Conservation (phyloP, 2,113 vertebrate species). For the Bujurquina vittata region DNA sequence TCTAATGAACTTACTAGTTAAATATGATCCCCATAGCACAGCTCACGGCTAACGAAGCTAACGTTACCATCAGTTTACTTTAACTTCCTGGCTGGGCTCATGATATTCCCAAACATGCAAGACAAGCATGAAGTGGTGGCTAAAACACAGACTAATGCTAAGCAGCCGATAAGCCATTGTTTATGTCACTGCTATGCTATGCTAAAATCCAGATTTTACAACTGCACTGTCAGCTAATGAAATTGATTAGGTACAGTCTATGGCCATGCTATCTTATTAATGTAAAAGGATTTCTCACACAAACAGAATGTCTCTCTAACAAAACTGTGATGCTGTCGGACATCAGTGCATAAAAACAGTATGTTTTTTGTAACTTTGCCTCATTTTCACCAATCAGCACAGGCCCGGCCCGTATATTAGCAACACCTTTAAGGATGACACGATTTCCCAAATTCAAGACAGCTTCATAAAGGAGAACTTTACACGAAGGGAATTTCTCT, state of each 20-base stretch:
- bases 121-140: no score
- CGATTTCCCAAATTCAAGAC: not conserved
- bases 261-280: not conserved
- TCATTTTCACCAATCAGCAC: not conserved
- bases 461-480: not conserved
- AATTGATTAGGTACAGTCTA: rapidly evolving
- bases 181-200: no score
- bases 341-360: not conserved
- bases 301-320: not conserved
- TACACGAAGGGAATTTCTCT: not conserved
- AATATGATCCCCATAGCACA: no score
- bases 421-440: not conserved
- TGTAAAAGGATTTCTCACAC: rapidly evolving
- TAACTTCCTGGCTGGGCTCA: no score
- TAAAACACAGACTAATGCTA: no score
- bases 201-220: no score
- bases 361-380: not conserved
- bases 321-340: not conserved
- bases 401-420: not conserved
- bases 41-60: no score
- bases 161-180: no score
- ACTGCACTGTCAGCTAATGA: no score
- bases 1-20: no score
- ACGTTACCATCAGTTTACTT: no score
- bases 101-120: no score